Conservation (phyloP, 2,113 vertebrate species). For the Ramphastos sulfuratus region DNA sequence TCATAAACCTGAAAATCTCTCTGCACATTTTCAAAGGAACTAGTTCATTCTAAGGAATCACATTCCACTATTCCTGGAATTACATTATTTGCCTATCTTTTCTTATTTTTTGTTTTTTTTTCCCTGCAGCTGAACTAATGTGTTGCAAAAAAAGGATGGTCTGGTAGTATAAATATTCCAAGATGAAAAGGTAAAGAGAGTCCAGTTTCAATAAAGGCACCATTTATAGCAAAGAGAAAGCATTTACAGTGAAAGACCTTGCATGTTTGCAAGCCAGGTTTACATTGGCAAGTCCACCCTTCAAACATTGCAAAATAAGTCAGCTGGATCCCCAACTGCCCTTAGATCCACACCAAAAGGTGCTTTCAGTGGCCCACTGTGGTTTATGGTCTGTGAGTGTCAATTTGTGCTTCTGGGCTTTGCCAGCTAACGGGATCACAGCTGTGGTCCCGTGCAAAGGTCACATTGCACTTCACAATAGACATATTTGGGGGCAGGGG, state of each 20-base stretch:
- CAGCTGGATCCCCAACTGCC: not conserved
- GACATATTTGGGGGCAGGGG: too few species aligned
- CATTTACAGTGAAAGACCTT: not conserved
- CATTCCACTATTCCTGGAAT: constrained; percentile 4
- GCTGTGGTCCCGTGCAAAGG: not conserved
- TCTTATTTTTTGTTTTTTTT: not conserved
- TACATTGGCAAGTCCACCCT: constrained; percentile 10
- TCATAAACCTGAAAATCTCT: not conserved
- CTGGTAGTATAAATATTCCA: not conserved
- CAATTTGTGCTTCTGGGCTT: not conserved
- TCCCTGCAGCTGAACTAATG: not conserved
- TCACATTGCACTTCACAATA: not conserved
- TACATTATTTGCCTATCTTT: not conserved
- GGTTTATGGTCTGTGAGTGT: not conserved
- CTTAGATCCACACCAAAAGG: not conserved
- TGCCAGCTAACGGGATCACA: not conserved
- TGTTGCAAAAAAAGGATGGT: not conserved
- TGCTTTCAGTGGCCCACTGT: not conserved
- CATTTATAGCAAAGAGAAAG: constrained; percentile 41
- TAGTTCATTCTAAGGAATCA: not conserved
- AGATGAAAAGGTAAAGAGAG: not conserved
- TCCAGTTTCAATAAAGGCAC: not conserved
- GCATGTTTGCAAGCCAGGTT: not conserved
- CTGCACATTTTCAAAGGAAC: not conserved
- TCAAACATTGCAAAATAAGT: constrained; percentile 10